Conservation (phyloP, 2,888 invertebrate species). For the Leucozona laternaria region DNA sequence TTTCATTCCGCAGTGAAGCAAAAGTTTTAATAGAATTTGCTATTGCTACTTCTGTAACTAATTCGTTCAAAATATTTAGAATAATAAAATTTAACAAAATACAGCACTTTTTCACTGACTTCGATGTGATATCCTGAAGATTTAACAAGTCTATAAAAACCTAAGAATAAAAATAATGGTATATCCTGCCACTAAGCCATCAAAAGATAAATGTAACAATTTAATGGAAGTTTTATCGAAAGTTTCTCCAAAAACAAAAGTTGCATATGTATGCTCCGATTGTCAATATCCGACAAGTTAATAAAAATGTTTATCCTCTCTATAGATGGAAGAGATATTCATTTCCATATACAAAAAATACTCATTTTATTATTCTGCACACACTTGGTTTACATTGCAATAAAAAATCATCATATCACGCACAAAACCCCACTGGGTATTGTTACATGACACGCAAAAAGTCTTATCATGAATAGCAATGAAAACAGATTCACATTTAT, state of each 20-base stretch:
- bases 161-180: too few species aligned
- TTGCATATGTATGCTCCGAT: background rate
- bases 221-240: background rate
- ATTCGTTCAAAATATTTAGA: background rate
- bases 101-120: too few species aligned
- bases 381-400: conserved; percentile 13
- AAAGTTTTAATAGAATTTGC: too few species aligned
- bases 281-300: background rate
- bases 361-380: background rate
- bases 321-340: background rate
- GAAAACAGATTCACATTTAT: background rate
- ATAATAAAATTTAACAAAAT: background rate
- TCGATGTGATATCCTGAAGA: too few species aligned
- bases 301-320: conserved; percentile 3
- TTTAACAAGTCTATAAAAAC: too few species aligned
- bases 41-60: too few species aligned
- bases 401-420: conserved; percentile 17
- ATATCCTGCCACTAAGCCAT: background rate
- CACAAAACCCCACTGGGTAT: conserved; percentile 2
- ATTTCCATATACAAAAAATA: background rate
- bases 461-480: conserved; percentile 18
- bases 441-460: background rate
- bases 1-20: too few species aligned
- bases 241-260: background rate
- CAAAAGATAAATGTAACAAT: background rate